A percentile compares a stretch with the other conserved stretches of the same genome.
Evolutionary conservation across 2,113 vertebrate genomes (phyloP).

Genomic region (Semicossyphus pulcher): DNA sequence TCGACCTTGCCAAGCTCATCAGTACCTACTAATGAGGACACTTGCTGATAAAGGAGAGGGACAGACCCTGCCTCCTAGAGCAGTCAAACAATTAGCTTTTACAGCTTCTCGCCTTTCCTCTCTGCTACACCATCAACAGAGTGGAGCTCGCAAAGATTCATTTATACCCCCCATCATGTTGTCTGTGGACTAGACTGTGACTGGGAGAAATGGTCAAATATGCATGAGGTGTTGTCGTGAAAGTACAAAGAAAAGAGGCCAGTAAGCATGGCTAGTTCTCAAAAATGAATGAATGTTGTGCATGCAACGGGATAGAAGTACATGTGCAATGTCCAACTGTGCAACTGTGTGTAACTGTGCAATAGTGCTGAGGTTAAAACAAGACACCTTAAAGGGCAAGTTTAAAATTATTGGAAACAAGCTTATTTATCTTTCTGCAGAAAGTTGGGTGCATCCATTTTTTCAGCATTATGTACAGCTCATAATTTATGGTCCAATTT

Average conservation of each 20-base stretch:
- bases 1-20: constrained; percentile 54
- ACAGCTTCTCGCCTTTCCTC: neutral
- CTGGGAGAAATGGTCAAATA: neutral
- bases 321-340: neutral
- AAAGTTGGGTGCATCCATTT: too few relatives aligned
- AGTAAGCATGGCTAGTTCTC: neutral
- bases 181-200: neutral
- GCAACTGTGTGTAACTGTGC: neutral
- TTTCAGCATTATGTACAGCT: too few relatives aligned
- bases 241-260: neutral
- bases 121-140: neutral
- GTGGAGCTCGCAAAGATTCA: neutral
- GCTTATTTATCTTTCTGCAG: too few relatives aligned
- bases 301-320: too few relatives aligned
- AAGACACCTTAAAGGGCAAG: neutral
- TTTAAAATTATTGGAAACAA: neutral
- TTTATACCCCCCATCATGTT: neutral
- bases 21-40: constrained; percentile 52
- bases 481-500: too few relatives aligned
- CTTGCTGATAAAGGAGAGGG: constrained; percentile 41
- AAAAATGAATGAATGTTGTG: neutral
- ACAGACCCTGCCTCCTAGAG: constrained; percentile 41
- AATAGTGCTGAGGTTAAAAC: neutral
- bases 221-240: neutral
- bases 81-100: constrained; percentile 31